Percentiles rank a stretch among this genome's conserved stretches.
These are phyloP conservation scores for Montipora cactus DNA, from an alignment of 64 coral and sea anemone species.

Conservation along the genomic window DNA sequence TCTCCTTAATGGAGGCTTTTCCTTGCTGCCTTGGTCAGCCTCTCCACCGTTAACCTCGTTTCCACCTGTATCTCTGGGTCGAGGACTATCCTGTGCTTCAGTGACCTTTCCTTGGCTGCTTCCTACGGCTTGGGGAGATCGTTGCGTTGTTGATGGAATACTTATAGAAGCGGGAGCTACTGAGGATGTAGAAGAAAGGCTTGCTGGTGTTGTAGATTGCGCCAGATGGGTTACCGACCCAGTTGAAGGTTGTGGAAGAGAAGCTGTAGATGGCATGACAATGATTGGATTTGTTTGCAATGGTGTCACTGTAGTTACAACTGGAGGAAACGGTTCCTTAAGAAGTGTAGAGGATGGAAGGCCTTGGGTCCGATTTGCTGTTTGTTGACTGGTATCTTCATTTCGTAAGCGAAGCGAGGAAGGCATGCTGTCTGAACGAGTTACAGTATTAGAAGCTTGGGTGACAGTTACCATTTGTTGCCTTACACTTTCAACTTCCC, in stretches of 20 bases:
- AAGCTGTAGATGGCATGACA: background rate
- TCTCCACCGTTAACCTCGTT: background rate
- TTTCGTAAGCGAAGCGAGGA: background rate
- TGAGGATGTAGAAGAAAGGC: background rate
- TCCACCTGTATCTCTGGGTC: background rate
- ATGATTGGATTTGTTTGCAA: background rate
- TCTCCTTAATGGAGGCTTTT: constrained; percentile 32
- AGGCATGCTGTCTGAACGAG: background rate
- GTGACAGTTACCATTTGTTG: background rate
- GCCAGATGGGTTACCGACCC: background rate
- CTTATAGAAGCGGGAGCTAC: background rate
- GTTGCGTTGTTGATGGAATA: background rate
- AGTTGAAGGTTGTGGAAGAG: background rate
- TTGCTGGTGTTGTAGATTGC: background rate
- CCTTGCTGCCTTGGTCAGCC: background rate
- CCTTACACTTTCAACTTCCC: background rate
- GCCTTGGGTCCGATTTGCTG: background rate
- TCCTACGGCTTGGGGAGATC: background rate
- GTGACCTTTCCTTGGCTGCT: background rate
- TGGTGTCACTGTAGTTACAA: background rate
- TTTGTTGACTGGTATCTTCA: background rate
- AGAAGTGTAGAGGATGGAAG: background rate
- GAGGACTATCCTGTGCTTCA: constrained; percentile 18
- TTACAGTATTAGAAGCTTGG: background rate
- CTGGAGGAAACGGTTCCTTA: background rate